Evolutionary conservation across 2,888 invertebrate species (phyloP), one percentile per base, ranked within the genome.

Genomic region (Ophion obscuratus): DNA sequence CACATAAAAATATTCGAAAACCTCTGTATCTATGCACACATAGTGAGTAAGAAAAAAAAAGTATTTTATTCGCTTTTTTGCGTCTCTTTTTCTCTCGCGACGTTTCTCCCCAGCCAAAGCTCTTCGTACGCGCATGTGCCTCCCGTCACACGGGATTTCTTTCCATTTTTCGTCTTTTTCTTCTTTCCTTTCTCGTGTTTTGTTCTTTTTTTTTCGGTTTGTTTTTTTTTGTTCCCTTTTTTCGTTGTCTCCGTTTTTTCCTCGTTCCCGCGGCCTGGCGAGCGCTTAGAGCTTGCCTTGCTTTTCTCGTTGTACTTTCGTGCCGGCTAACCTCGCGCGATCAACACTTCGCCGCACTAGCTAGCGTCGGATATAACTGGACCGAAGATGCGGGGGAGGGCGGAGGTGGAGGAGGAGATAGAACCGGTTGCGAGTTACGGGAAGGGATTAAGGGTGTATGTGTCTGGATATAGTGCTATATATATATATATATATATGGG

Each of bases 391-490:
- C 53, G 53, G 17, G 53, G 11, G 53, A 1, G 31, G 31, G 31
- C 2, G 40, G 9, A 40, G 40, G 40, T 6, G 40, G 7, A 11
- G 53, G 53, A 53, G 53, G 53, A 53, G 53, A 53, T 17, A 68
- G 71, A 74, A 76, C 81, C 83, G 76, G 64, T 77, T 62, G 86
- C 85, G 86, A 78, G 85, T 85, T 85, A 27, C 47, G 76, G 17
- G 57, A 64, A 57, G 80, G 85, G 87, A 88, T 88, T 87, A 85
- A 83, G 83, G 62, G 82, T 81, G 83, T 85, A 67, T 86, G 36
- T 70, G 81, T 36, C 66, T 53, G 76, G 76, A 66, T 76, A 40
- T 79, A 66, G 66, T 47, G 27, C 64, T 66, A 53, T 53, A 59
- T 44, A 64, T 66, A 24, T 47, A 68, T n/a, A 75, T 68, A 66